phyloP scores from a whole-genome alignment of 1,140 invertebrate species.

The Brachionus rotundiformis region DNA sequence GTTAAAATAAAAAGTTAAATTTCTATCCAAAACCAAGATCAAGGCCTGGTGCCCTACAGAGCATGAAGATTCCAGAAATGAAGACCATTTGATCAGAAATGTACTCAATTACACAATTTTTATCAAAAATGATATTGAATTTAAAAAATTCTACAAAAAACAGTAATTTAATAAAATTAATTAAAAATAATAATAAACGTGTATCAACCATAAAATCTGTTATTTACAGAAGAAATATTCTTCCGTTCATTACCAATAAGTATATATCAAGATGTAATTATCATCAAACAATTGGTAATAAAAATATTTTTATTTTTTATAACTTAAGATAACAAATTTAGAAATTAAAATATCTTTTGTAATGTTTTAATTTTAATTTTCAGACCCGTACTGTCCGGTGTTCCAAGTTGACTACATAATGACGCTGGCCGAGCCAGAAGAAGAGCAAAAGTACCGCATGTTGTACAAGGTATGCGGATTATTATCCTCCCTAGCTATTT shows the following conservation, averaged over 20 bases:
- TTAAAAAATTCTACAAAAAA: slow-evolving; percentile 48
- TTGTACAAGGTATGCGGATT: slow-evolving; percentile 26
- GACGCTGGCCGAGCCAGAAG: not conserved
- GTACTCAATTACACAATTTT: slow-evolving; percentile 53
- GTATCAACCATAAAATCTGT: too few relatives aligned
- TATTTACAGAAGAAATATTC: slow-evolving; percentile 32
- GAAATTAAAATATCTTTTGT: too few relatives aligned
- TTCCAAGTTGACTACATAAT: slow-evolving; percentile 48
- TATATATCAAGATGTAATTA: slow-evolving; percentile 36
- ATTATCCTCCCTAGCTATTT: slow-evolving; percentile 36
- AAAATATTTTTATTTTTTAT: too few relatives aligned
- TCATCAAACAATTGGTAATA: slow-evolving; percentile 1
- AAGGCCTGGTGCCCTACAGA: slow-evolving; percentile 20
- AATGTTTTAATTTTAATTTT: too few relatives aligned
- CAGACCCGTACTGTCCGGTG: slow-evolving; percentile 40
- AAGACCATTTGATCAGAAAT: slow-evolving; percentile 48
- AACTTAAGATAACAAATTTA: too few relatives aligned
- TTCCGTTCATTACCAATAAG: slow-evolving; percentile 43
- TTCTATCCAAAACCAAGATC: not conserved
- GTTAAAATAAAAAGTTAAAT: too few relatives aligned
- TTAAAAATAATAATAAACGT: too few relatives aligned
- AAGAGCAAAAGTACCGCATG: not conserved
- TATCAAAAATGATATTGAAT: slow-evolving; percentile 53
- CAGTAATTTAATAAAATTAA: too few relatives aligned
- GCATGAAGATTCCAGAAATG: slow-evolving; percentile 53